Conservation (phyloP, 2,888 invertebrate genomes). For the Listrodromus nycthemerus region DNA sequence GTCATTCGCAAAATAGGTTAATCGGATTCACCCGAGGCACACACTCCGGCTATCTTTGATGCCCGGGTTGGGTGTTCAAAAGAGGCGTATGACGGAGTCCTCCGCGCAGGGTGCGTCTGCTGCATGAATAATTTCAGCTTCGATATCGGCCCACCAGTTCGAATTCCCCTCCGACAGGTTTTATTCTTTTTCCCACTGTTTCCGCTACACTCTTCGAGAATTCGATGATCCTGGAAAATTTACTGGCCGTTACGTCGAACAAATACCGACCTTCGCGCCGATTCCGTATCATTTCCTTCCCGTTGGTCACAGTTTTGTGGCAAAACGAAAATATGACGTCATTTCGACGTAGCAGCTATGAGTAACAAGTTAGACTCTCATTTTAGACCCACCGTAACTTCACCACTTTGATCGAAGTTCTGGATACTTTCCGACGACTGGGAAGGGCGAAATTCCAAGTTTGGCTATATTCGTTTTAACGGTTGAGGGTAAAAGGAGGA, state of each 20-base stretch:
- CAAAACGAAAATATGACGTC: not conserved
- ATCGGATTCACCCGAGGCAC: conserved; percentile 74
- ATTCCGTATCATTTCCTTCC: not conserved
- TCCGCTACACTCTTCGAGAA: conserved; percentile 3
- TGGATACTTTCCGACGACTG: too few species aligned
- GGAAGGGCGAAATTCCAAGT: not conserved
- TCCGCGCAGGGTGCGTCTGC: conserved; percentile 47
- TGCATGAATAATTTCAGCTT: conserved; percentile 53
- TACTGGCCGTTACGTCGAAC: not conserved
- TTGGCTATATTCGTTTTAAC: not conserved
- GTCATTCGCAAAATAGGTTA: conserved; percentile 76
- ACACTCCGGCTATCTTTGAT: conserved; percentile 71
- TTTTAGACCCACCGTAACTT: too few species aligned
- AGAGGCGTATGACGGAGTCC: conserved; percentile 66
- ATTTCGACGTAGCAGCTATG: too few species aligned
- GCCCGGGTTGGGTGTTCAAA: conserved; percentile 66
- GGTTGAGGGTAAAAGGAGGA: not conserved
- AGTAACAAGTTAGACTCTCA: not conserved
- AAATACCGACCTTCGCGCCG: not conserved
- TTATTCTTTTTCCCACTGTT: conserved; percentile 3
- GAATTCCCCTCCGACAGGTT: conserved; percentile 23
- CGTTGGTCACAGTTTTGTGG: not conserved
- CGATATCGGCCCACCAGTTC: conserved; percentile 52
- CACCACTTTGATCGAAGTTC: too few species aligned
- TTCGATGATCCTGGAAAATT: not conserved